phyloP scores from a whole-genome alignment of 2,113 vertebrate species.

The Gavia stellata region DNA sequence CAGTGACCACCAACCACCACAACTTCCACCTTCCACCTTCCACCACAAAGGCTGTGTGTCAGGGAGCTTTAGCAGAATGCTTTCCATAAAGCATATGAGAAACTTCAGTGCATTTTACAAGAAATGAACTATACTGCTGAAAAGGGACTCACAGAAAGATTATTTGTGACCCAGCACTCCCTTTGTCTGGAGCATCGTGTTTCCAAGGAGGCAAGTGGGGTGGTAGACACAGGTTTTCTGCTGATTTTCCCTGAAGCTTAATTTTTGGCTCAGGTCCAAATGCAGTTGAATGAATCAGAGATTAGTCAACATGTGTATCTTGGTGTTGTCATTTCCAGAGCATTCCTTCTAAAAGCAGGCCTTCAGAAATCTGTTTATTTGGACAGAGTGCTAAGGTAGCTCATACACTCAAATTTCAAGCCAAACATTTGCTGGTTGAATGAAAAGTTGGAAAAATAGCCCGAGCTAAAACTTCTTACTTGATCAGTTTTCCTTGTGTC shows the following conservation, averaged over 20 bases:
- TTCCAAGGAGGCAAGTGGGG: background rate
- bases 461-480: background rate
- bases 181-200: background rate
- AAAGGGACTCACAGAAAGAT: background rate
- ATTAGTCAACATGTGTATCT: background rate
- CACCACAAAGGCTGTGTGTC: background rate
- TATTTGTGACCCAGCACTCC: background rate
- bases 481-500: background rate
- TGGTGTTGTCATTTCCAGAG: background rate
- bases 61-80: background rate
- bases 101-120: background rate
- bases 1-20: rapidly evolving
- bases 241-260: background rate
- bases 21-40: background rate
- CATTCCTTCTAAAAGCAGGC: background rate
- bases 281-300: background rate
- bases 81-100: background rate
- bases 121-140: background rate
- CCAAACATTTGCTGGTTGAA: background rate
- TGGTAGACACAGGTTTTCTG: background rate
- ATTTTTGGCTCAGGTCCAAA: background rate
- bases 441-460: background rate
- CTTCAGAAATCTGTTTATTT: background rate
- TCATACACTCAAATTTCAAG: background rate
- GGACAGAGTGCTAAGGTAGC: background rate